Evolutionary conservation across 2,113 vertebrate genomes (phyloP).

Genomic region (Corythornis cristatus): DNA sequence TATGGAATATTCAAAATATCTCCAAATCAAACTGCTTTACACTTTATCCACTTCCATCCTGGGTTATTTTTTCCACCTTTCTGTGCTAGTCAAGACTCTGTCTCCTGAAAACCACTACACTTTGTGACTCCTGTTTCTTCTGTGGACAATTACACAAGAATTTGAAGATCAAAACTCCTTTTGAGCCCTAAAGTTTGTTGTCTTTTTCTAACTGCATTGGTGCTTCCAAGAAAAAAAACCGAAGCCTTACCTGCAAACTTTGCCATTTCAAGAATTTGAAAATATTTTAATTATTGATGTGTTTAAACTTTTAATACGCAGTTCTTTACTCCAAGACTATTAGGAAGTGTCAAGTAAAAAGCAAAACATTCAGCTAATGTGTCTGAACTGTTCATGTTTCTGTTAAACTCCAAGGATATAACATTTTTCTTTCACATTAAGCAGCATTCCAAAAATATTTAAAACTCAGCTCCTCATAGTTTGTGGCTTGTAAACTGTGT

Average conservation of each 20-base stretch:
- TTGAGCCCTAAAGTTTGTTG: not conserved
- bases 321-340: not conserved
- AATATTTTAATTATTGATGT: not conserved
- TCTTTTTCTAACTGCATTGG: not conserved
- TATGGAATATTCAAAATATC: not conserved
- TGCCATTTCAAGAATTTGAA: not conserved
- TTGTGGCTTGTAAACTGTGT: not conserved
- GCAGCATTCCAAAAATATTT: not conserved
- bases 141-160: not conserved
- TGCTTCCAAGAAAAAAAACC: not conserved
- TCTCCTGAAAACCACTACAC: not conserved
- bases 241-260: not conserved
- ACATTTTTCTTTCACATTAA: not conserved
- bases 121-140: not conserved
- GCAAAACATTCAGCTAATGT: not conserved
- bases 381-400: not conserved
- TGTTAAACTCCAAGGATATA: not conserved
- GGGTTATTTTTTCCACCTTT: not conserved
- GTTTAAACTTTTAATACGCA: not conserved
- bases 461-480: not conserved
- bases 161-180: not conserved
- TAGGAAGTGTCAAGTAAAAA: not conserved
- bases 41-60: not conserved
- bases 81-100: not conserved
- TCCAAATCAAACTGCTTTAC: not conserved